These are phyloP conservation scores for Folsomia manolachei DNA, from an alignment of 2,888 invertebrate species.

Conservation along the genomic window DNA sequence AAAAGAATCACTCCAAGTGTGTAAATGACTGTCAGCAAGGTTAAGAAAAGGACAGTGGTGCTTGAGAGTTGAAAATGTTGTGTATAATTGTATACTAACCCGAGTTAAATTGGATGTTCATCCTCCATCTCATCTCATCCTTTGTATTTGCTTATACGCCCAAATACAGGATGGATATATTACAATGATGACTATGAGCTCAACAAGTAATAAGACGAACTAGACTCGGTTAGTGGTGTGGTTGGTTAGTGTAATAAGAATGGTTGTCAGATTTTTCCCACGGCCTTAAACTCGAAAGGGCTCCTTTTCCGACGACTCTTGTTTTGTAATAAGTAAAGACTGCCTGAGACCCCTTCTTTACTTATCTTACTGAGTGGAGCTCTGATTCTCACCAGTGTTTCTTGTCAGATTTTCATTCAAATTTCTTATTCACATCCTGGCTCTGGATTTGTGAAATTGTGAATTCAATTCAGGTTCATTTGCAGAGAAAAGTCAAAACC, in stretches of 20 bases:
- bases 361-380: not conserved
- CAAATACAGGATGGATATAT: too few relatives aligned
- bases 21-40: not conserved
- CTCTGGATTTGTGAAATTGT: not conserved
- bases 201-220: too few relatives aligned
- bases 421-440: not conserved
- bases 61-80: too few relatives aligned
- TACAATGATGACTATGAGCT: too few relatives aligned
- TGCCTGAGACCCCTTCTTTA: not conserved
- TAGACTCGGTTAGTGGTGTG: not conserved
- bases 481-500: not conserved
- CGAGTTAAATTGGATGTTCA: too few relatives aligned
- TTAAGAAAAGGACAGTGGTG: not conserved
- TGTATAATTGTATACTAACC: too few relatives aligned
- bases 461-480: not conserved
- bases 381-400: not conserved
- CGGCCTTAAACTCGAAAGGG: constrained; percentile 39
- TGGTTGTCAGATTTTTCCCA: constrained; percentile 39
- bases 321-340: too few relatives aligned
- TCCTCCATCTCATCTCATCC: too few relatives aligned
- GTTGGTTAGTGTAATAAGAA: not conserved
- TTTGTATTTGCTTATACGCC: too few relatives aligned
- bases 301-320: too few relatives aligned
- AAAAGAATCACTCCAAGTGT: not conserved
- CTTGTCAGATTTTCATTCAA: not conserved